These are phyloP conservation scores for Azemiops feae DNA, from an alignment of 2,113 vertebrate species.

Conservation along the genomic window DNA sequence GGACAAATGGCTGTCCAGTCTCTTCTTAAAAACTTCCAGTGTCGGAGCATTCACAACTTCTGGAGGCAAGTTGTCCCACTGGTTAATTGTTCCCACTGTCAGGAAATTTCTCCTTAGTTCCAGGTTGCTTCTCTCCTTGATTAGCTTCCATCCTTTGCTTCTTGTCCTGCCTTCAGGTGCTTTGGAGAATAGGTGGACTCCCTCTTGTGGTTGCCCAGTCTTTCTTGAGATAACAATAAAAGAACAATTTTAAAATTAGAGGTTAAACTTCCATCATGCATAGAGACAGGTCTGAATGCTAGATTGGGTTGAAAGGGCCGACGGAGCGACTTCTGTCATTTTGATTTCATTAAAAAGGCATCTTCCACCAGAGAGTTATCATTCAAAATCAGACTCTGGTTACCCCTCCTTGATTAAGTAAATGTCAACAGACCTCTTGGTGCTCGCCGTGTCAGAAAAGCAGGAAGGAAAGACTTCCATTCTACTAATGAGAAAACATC, in stretches of 20 bases:
- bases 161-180: background rate
- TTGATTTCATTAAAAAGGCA: background rate
- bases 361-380: background rate
- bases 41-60: too few relatives aligned
- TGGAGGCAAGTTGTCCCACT: too few relatives aligned
- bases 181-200: background rate
- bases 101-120: too few relatives aligned
- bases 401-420: constrained; percentile 23
- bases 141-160: background rate
- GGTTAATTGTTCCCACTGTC: too few relatives aligned
- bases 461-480: constrained; percentile 51
- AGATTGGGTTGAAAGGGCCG: background rate
- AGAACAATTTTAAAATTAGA: too few relatives aligned
- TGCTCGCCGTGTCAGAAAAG: constrained; percentile 48
- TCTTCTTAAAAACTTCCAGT: too few relatives aligned
- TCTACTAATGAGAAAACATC: constrained; percentile 68
- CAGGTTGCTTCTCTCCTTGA: too few relatives aligned
- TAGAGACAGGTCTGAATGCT: background rate
- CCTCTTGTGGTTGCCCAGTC: too few relatives aligned
- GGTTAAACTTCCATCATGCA: background rate
- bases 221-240: background rate
- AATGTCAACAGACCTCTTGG: constrained; percentile 48
- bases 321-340: background rate
- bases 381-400: background rate
- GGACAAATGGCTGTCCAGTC: too few relatives aligned